Conservation (phyloP, 2,888 invertebrate species). For the Parnassius apollo region DNA sequence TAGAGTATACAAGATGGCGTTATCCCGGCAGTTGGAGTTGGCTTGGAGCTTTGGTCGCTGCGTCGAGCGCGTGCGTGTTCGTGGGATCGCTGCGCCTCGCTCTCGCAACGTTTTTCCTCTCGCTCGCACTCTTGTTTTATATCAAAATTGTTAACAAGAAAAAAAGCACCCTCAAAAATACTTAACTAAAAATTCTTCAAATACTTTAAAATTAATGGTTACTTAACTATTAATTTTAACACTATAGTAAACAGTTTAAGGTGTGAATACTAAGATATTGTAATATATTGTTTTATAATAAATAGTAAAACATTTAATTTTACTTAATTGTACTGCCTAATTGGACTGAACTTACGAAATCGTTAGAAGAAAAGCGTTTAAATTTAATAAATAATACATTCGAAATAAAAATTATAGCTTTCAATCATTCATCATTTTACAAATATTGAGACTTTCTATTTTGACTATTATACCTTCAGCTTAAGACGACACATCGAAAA, state of each 20-base stretch:
- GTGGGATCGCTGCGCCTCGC: constrained; percentile 66
- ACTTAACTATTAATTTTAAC: too few relatives aligned
- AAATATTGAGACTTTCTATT: too few relatives aligned
- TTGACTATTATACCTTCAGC: too few relatives aligned
- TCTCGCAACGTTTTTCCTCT: constrained; percentile 61
- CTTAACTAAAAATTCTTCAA: too few relatives aligned
- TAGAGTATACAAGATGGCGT: background rate
- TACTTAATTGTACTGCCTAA: constrained; percentile 42
- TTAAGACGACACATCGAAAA: too few relatives aligned
- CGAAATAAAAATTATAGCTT: too few relatives aligned
- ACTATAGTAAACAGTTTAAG: too few relatives aligned
- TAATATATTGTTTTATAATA: constrained; percentile 15
- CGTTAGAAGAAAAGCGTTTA: constrained; percentile 6
- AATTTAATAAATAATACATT: too few relatives aligned
- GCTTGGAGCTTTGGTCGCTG: constrained; percentile 55
- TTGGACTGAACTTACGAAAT: constrained; percentile 42
- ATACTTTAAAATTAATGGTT: too few relatives aligned
- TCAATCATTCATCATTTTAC: too few relatives aligned
- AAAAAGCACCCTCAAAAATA: constrained; percentile 24
- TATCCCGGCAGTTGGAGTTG: constrained; percentile 49
- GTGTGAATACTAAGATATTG: background rate
- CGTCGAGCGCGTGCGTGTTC: constrained; percentile 57
- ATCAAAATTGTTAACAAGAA: constrained; percentile 29
- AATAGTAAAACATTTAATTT: constrained; percentile 6
- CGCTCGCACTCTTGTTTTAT: constrained; percentile 55